These are phyloP conservation scores for Oreochromis spilurus DNA, from an alignment of 2,113 vertebrate genomes.

Conservation along the genomic window DNA sequence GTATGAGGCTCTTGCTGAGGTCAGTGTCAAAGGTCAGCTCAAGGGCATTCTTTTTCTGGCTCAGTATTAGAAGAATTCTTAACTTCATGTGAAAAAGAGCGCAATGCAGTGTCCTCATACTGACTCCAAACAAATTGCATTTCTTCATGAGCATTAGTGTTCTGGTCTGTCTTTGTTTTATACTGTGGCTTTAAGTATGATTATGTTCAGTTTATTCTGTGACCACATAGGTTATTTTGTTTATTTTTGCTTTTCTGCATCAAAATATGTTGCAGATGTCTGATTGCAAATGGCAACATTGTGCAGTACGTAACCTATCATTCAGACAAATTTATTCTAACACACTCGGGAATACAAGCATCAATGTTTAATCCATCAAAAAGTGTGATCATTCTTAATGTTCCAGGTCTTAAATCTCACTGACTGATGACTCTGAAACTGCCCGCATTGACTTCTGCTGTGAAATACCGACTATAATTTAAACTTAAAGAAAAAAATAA, in stretches of 20 bases:
- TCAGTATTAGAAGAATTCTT: neutral
- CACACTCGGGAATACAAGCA: neutral
- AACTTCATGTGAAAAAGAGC: neutral
- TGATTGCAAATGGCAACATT: neutral
- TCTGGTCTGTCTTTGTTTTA: neutral
- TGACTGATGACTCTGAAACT: neutral
- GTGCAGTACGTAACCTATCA: neutral
- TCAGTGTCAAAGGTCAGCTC: neutral
- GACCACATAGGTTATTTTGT: neutral
- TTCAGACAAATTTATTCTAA: neutral
- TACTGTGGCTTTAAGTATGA: neutral
- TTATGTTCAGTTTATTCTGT: neutral
- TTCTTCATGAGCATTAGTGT: neutral
- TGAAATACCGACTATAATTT: fast-evolving
- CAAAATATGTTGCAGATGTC: neutral
- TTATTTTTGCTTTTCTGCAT: neutral
- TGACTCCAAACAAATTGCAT: neutral
- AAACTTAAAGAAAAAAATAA: neutral
- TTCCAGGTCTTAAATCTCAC: neutral
- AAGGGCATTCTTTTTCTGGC: neutral
- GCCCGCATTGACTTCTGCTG: neutral
- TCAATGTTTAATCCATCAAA: neutral
- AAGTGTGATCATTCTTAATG: neutral
- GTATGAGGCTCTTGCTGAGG: neutral
- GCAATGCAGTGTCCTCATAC: neutral